These are phyloP conservation scores for Brotogeris chrysoptera DNA, from an alignment of 2,797 vertebrate genomes.

Conservation along the genomic window DNA sequence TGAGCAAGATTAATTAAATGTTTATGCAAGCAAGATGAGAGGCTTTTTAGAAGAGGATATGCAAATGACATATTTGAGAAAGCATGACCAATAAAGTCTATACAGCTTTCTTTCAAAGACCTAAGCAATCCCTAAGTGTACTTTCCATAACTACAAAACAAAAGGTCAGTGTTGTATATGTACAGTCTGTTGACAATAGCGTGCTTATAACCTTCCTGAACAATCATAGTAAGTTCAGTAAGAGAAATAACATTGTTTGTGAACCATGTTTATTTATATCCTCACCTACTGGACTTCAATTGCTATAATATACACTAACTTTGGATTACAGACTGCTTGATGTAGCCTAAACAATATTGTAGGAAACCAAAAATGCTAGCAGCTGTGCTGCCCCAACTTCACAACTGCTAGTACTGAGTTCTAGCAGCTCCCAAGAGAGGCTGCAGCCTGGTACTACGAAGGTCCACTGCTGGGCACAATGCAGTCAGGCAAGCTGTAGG, in stretches of 20 bases:
- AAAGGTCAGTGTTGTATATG: not conserved
- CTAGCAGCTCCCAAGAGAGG: not conserved
- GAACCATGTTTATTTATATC: not conserved
- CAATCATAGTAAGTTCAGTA: not conserved
- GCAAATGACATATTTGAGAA: not conserved
- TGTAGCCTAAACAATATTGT: not conserved
- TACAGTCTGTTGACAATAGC: not conserved
- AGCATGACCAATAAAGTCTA: not conserved
- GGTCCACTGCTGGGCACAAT: rapidly evolving
- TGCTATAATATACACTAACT: not conserved
- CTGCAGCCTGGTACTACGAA: too few relatives aligned
- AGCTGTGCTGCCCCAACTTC: not conserved
- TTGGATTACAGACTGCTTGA: not conserved
- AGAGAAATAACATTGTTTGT: not conserved
- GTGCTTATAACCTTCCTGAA: not conserved
- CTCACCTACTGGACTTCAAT: not conserved
- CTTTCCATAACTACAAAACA: not conserved
- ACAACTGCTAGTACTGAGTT: not conserved
- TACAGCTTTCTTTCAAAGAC: not conserved
- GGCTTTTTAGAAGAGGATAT: not conserved
- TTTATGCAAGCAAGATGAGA: not conserved
- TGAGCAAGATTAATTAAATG: not conserved
- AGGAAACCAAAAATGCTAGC: not conserved
- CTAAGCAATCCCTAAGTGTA: not conserved
- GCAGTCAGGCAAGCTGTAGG: not conserved